Base-by-base conservation (phyloP, 2,113 vertebrate genomes). In the Vulpes vulpes region DNA sequence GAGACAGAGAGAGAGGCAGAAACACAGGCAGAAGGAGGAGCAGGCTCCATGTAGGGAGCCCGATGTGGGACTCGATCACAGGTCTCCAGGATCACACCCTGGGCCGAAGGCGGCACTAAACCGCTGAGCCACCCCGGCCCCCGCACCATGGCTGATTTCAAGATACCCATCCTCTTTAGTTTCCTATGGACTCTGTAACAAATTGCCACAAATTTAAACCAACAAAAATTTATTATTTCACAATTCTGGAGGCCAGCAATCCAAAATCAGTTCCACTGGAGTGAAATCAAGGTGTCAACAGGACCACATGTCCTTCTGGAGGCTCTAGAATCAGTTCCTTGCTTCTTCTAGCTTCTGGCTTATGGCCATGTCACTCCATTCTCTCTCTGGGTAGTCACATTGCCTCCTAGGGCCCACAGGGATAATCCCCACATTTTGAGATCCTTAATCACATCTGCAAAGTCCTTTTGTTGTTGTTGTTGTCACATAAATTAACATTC, bases 341-440 rank as follows among this genome's bases (percentile, higher is more conserved):
- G 59, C 27, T 22, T 78, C 30, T 87, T 76, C 73, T 30, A 80
- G 74, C 38, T 91, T 71, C 69, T 78, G 20, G 94, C 53, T 86
- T 51, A 22, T 71, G 60, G 35, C 38, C 27, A 3, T 20, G 17
- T 69, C 38, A 32, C 87, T 60, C 14, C 1, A 17, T 0, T 38
- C n/a, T 67, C 82, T 38, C 60, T n/a, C 60, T 79, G 2, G 1
- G 11, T 38, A 19, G 23, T 55, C 85, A 32, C 30, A 6, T 38
- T 25, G 43, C 19, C 35, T 59, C 20, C 11, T 76, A 83, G 23
- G 55, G 30, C 14, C 43, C 8, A 25, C 23, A 22, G 27, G 49
- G 20, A 19, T 71, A 71, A 78, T 69, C 12, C 30, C 38, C 23
- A n/a, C 30, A 76, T 51, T 22, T 91, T 27, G 86, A 22, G 84